A percentile compares a stretch with the other conserved stretches of the same genome.
Conservation (phyloP, 1,140 invertebrate species). For the Bathynomus jamesi region DNA sequence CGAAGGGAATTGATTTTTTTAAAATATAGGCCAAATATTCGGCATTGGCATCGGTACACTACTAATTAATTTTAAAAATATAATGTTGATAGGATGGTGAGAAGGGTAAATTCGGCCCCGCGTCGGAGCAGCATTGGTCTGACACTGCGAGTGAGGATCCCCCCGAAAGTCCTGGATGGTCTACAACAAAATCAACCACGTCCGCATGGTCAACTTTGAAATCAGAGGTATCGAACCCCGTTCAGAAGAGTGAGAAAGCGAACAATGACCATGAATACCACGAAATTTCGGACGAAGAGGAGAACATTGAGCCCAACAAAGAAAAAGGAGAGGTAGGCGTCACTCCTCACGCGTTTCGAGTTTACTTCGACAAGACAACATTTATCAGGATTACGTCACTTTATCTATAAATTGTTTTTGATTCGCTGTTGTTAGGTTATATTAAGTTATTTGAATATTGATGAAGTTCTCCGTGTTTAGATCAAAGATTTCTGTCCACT, state of each 20-base stretch:
- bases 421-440: too few species aligned
- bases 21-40: too few species aligned
- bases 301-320: conserved; percentile 35
- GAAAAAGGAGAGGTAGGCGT: background rate
- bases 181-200: background rate
- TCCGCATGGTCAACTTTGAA: background rate
- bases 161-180: conserved; percentile 17
- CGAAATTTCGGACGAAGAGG: conserved; percentile 80
- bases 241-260: background rate
- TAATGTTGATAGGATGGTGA: conserved; percentile 32
- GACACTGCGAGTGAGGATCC: conserved; percentile 38
- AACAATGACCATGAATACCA: conserved; percentile 27
- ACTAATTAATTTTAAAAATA: too few species aligned
- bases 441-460: too few species aligned
- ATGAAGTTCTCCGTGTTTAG: too few species aligned
- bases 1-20: too few species aligned
- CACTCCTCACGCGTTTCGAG: too few species aligned
- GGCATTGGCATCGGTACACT: too few species aligned
- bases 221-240: background rate
- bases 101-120: conserved; percentile 38
- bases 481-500: too few species aligned
- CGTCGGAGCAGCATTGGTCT: conserved; percentile 39
- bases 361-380: too few species aligned
- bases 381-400: too few species aligned
- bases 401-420: too few species aligned